A percentile compares a stretch with the other conserved stretches of the same genome.
Conservation (phyloP, 2,113 vertebrate species). For the Charadrius vociferus region DNA sequence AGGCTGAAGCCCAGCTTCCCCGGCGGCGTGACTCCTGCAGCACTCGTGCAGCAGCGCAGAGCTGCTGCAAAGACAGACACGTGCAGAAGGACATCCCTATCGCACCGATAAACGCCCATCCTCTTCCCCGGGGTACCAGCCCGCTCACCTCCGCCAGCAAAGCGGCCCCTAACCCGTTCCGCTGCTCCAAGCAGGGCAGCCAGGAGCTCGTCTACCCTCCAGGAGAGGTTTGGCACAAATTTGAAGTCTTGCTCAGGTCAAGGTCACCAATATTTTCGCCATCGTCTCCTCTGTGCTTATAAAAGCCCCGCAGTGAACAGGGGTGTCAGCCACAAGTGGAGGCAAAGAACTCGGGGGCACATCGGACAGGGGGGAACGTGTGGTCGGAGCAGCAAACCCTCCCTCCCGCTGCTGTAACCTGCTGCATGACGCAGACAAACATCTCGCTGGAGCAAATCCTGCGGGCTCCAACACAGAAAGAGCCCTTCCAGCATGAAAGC, state of each 20-base stretch:
- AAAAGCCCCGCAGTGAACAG: neutral
- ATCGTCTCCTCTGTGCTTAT: neutral
- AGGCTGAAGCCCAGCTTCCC: neutral
- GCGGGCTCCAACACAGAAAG: rapidly evolving
- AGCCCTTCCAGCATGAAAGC: neutral
- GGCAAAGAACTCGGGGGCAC: neutral
- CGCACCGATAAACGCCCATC: rapidly evolving
- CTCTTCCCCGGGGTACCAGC: neutral
- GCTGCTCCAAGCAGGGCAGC: neutral
- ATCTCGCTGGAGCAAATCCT: neutral
- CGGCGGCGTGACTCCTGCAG: rapidly evolving
- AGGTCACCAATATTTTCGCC: rapidly evolving
- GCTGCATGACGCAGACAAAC: rapidly evolving
- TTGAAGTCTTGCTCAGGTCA: neutral
- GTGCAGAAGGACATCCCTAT: rapidly evolving
- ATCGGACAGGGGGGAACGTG: rapidly evolving
- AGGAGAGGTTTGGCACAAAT: neutral
- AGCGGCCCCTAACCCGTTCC: neutral
- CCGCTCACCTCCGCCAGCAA: neutral
- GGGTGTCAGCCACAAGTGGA: no score
- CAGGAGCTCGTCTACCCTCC: neutral
- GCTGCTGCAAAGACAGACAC: neutral
- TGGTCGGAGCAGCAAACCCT: neutral
- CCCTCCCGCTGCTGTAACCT: rapidly evolving
- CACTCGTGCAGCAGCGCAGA: neutral